Base-by-base conservation (phyloP, 2,113 vertebrate species). In the Cyprinodon brontotheroides region DNA sequence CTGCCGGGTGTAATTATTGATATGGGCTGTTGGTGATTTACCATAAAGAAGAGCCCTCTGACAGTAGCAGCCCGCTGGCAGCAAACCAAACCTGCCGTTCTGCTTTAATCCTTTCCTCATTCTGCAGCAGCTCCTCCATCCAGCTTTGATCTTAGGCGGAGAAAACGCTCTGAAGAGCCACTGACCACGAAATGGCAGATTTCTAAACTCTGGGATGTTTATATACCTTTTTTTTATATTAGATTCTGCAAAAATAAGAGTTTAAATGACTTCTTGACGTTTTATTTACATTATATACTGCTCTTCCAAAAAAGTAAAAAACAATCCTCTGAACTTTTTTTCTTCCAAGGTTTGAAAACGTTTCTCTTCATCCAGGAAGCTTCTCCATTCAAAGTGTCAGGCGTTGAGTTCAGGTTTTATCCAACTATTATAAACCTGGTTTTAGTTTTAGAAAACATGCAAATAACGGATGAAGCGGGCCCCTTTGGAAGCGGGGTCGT, bases 41-140 rank as follows among this genome's bases (percentile, higher is more conserved):
- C 62, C 69, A 79, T 79, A 48, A 78, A 64, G 77, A 37, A 66
- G 61, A 57, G 39, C 61, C 66, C 64, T 77, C 65, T 60, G 77
- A 66, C 15, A 77, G 62, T 74, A 47, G 84, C 68, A 81, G 68
- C 45, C 69, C 4, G 14, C 72, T 85, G 90, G 90, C 85, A 73
- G 70, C 0, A 0, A 11, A 74, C 75, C 85, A 84, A 45, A 50
- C 63, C 70, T 17, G 45, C 38, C 66, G 47, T 62, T 61, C 67
- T 11, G 1, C 71, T 48, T 69, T 83, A 81, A 86, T 83, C 74
- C 50, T 77, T 66, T 74, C n/a, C 80, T 1, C 66, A 77, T 74
- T 79, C 14, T 70, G 62, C 62, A 41, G 74, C 68, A 68, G 70
- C 68, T 67, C 63, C 82, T 70, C 65, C 68, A 69, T 39, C 38